These are phyloP conservation scores for Polydrusus pterygomalis DNA, from an alignment of 2,888 invertebrate species.

Conservation along the genomic window DNA sequence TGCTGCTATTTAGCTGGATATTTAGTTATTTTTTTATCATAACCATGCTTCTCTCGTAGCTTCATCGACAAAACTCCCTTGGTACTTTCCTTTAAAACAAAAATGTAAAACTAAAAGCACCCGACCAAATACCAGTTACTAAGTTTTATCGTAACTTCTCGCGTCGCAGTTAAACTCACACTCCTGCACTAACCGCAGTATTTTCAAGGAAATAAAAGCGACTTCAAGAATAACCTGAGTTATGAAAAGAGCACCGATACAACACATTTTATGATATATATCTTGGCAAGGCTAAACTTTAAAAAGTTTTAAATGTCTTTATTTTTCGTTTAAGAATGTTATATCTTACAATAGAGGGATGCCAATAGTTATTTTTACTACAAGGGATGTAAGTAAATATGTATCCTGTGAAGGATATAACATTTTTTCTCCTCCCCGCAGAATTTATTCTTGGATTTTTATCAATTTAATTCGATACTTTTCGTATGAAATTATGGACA, in stretches of 20 bases:
- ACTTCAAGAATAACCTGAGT: conserved; percentile 37
- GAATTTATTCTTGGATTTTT: too few species aligned
- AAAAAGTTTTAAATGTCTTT: conserved; percentile 36
- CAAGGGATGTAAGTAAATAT: too few species aligned
- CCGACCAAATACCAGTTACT: conserved; percentile 10
- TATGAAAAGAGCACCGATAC: conserved; percentile 44
- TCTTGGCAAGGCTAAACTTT: conserved; percentile 40
- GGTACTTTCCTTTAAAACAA: neutral
- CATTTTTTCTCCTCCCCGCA: too few species aligned
- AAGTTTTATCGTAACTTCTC: conserved; percentile 40
- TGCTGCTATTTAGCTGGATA: too few species aligned
- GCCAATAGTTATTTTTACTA: too few species aligned
- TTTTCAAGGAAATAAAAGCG: conserved; percentile 43
- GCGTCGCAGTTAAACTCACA: conserved; percentile 37
- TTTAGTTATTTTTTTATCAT: too few species aligned
- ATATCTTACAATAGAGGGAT: too few species aligned
- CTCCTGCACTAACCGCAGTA: conserved; percentile 29
- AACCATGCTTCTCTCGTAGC: too few species aligned
- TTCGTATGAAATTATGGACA: too few species aligned
- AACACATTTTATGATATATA: conserved; percentile 43
- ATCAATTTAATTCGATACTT: too few species aligned
- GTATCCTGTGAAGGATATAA: too few species aligned
- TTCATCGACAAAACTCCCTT: neutral
- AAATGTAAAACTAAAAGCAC: neutral
- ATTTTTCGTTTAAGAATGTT: conserved; percentile 36